Evolutionary conservation across 35 echinoderm and acorn worm genomes (phyloP), one percentile per base, ranked within the genome.

Genomic region (Anneissia japonica): DNA sequence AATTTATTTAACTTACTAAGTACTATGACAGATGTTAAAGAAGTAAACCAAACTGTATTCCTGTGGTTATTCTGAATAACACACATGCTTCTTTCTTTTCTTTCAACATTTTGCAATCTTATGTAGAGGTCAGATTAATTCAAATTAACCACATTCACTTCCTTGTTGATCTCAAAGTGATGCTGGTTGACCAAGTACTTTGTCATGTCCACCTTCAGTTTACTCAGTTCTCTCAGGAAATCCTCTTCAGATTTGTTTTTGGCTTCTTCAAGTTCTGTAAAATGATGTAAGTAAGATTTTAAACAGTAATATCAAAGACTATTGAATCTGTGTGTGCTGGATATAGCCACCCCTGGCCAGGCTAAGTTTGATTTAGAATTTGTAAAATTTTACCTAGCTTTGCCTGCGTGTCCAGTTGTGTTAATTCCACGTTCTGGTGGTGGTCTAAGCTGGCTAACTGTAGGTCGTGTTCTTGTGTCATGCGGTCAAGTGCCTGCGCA

Each of bases 141-240:
- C n/a, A n/a, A n/a, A n/a, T n/a, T 23, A 64, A 81, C 79, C 32
- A 81, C 79, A 23, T 81, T 16, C 4, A 81, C 32, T n/a, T 81
- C 16, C 36, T 81, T 36, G 79, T 81, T 29, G 36, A 81, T 26
- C 14, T 36, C 79, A 16, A 10, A 30, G 7, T 39, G 17, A 38
- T 81, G 35, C 36, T 23, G 3, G 23, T 81, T 81, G 16, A 81
- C 79, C n/a, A 81, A n/a, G 23, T 81, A 81, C 30, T 81, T 81
- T 10, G 79, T 81, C 79, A 81, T 81, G 79, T 81, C 79, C 79
- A 81, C 79, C 21, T 39, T 39, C n/a, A 81, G 14, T 14, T 39
- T 30, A 30, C 38, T 35, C 4, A 81, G 36, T 81, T 14, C 38
- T 9, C 37, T 11, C 36, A 81, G 23, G 9, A 30, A 35, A 23